Evolutionary conservation across 2,113 vertebrate species (phyloP), one percentile per base, ranked within the genome.

Genomic region (Pogonocichla stellata): DNA sequence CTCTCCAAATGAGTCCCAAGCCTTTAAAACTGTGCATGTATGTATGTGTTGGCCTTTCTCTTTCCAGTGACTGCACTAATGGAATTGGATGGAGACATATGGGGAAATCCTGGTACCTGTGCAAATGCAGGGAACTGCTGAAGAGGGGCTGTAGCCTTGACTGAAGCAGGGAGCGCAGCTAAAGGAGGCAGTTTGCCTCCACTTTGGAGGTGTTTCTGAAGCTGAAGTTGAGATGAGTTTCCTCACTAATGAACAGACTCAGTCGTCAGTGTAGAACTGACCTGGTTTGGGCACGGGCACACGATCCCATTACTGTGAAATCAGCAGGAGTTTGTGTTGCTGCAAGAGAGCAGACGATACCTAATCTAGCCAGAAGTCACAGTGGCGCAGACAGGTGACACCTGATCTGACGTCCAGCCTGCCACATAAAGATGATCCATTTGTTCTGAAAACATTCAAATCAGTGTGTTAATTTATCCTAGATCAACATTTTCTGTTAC

Each of bases 361-460:
- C 91, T 84, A 94, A 94, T 90, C 91, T 56, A 93, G 91, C 88
- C 91, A 73, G 69, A 92, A 97, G 91, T 67, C 88, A 93, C 82
- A 92, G 75, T 28, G 86, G 88, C 0, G 26, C 88, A 95, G 92
- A 91, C 86, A 78, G 86, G 91, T 90, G 88, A 78, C 65, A 92
- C 88, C 86, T 93, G 88, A 93, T 94, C 94, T 92, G 88, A 93
- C 65, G 80, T 47, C 79, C 85, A 92, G 67, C 75, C 75, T 80
- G 43, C 56, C 77, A 90, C 62, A 78, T 78, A 66, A 90, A 83
- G 67, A 80, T 83, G 89, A 92, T 94, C 86, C 86, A 91, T 96
- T 96, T 95, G 34, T 88, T 93, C 95, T 93, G 92, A 90, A 96
- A 95, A 92, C 80, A 90, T 64, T 86, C 73, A 93, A 90, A 90